Base-by-base conservation (phyloP, 2,113 vertebrate genomes). In the Mastomys natalensis region DNA sequence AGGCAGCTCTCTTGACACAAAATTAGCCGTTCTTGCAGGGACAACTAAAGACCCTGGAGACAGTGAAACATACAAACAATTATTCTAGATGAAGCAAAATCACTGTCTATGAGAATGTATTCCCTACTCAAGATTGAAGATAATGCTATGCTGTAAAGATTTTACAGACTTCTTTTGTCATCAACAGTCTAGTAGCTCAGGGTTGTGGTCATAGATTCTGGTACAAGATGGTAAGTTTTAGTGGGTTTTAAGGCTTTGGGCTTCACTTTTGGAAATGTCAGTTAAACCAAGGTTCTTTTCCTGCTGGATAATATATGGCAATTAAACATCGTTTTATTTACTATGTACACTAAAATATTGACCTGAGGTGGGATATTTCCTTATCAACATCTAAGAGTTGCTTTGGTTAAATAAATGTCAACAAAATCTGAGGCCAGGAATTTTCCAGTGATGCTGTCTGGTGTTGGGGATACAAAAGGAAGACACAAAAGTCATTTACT, bases 61-160 rank as follows among this genome's bases (percentile, higher is more conserved):
- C 60, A 48, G 11, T 58, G 90, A 76, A 55, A 22, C 12, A 58
- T 9, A 21, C n/a, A 21, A 26, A 19, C 45, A 60, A 19, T 51
- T 86, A 68, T 89, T 76, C 40, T 60, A 72, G 72, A 73, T 82
- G 26, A 89, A 91, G 48, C 34, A 64, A 45, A 95, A 81, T 29
- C 22, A 9, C 4, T 10, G 19, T 22, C 73, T 66, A 2, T 40
- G 40, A 76, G 74, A 55, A 12, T 74, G 64, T 40, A 26, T 12
- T n/a, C 37, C 48, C 10, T 60, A 48, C 22, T 80, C 6, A 34
- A 87, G 60, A 48, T 6, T 8, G 53, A 51, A 29, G 9, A 13
- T 64, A 58, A 4, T 6, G 3, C 15, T 66, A n/a, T 0, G 51
- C 31, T 53, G 0, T 48, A 29, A 87, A 34, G 58, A 55, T n/a